These are phyloP conservation scores for Phalacrocorax pelagicus DNA, from an alignment of 2,113 vertebrate species.

Conservation along the genomic window DNA sequence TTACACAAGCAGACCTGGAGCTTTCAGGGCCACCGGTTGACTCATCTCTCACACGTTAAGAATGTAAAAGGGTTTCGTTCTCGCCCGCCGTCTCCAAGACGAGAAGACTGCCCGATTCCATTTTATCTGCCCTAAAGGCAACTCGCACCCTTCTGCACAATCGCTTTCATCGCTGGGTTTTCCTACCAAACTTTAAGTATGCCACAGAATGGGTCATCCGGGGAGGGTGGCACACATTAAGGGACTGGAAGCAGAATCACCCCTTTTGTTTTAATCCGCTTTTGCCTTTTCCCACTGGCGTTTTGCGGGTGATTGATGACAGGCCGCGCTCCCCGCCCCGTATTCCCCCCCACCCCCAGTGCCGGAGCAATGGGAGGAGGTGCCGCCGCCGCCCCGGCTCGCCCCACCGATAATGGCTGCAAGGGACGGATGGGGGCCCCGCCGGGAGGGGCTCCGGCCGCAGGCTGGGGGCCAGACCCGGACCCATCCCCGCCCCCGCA, in stretches of 20 bases:
- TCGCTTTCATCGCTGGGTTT: not conserved
- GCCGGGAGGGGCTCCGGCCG: not conserved
- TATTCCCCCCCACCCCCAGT: not conserved
- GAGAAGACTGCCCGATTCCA: not conserved
- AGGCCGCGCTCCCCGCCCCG: slow-evolving; percentile 39
- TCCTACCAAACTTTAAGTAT: not conserved
- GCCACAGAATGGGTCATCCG: not conserved
- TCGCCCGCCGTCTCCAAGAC: not conserved
- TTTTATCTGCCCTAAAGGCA: slow-evolving; percentile 53
- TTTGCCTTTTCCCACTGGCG: slow-evolving; percentile 63
- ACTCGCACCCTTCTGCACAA: not conserved
- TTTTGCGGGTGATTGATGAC: slow-evolving; percentile 75
- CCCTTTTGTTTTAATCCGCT: slow-evolving; percentile 71
- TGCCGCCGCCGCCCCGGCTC: slow-evolving; percentile 14
- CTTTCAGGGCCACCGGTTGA: not conserved
- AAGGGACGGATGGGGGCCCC: not conserved
- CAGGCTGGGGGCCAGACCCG: not conserved
- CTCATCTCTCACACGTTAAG: not conserved
- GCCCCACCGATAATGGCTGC: slow-evolving; percentile 50
- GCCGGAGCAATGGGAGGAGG: slow-evolving; percentile 14
- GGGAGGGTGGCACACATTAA: not conserved
- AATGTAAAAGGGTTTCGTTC: not conserved
- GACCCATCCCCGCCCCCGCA: not conserved
- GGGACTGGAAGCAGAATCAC: not conserved
- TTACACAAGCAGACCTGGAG: not conserved